These are phyloP conservation scores for Tetragonula clypearis DNA, from an alignment of 1,140 invertebrate species.

Conservation along the genomic window DNA sequence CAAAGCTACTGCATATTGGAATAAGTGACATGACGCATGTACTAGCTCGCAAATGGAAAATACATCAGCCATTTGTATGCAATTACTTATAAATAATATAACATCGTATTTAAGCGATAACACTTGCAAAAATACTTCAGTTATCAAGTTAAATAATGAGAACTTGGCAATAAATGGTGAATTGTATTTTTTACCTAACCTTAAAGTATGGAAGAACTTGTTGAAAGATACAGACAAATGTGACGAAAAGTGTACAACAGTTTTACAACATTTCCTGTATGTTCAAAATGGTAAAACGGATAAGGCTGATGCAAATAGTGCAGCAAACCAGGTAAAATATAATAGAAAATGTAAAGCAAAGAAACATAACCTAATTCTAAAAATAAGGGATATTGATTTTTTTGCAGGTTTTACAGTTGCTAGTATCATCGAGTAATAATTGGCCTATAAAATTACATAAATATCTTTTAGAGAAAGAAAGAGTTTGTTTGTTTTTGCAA, in stretches of 20 bases:
- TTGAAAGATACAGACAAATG: conserved; percentile 33
- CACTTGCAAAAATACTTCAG: conserved; percentile 46
- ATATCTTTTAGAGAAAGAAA: conserved; percentile 63
- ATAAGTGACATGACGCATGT: background rate
- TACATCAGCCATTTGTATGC: conserved; percentile 22
- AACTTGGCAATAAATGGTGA: conserved; percentile 80
- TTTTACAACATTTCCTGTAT: conserved; percentile 65
- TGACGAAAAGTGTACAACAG: conserved; percentile 51
- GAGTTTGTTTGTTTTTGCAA: conserved; percentile 70
- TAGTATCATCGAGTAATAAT: conserved; percentile 60
- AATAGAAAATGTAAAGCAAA: conserved; percentile 16
- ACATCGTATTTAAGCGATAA: conserved; percentile 56
- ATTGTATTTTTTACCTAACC: conserved; percentile 80
- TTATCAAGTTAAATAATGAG: conserved; percentile 81
- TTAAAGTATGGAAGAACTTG: conserved; percentile 80
- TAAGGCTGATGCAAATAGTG: conserved; percentile 44
- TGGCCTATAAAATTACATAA: conserved; percentile 69
- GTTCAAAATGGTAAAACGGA: background rate
- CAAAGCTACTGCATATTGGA: background rate
- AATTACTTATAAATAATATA: conserved; percentile 57
- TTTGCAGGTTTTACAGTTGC: conserved; percentile 61
- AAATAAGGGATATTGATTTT: conserved; percentile 30
- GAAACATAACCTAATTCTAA: conserved; percentile 46
- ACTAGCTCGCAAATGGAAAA: conserved; percentile 51
- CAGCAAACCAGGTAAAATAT: conserved; percentile 63